Evolutionary conservation across 2,888 invertebrate genomes (phyloP).

Genomic region (Aphidius colemani): DNA sequence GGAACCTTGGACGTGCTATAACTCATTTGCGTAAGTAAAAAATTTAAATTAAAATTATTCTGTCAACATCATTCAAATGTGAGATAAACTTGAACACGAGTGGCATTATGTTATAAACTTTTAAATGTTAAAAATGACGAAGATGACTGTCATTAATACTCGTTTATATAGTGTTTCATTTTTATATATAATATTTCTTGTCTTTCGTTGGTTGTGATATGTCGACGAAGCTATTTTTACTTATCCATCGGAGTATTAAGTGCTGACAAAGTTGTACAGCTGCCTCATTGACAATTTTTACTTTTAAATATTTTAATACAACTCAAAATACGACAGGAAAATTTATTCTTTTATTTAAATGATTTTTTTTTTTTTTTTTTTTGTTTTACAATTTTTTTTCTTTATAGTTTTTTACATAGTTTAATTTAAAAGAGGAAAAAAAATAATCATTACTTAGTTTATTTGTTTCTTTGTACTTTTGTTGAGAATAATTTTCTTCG

Average conservation of each 20-base stretch:
- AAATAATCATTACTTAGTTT: not conserved
- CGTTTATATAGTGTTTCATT: too few species aligned
- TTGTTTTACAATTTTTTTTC: not conserved
- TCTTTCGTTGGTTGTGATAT: constrained; percentile 12
- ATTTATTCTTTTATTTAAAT: constrained; percentile 3
- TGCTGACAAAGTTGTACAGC: constrained; percentile 32
- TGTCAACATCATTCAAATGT: too few species aligned
- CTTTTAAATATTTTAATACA: constrained; percentile 5
- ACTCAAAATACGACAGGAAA: not conserved
- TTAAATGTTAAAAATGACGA: constrained; percentile 4
- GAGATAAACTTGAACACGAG: not conserved
- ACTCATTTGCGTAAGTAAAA: too few species aligned
- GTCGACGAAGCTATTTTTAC: constrained; percentile 30
- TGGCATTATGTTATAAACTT: not conserved
- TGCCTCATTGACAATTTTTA: constrained; percentile 28
- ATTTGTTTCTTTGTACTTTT: not conserved
- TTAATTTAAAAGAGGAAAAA: not conserved
- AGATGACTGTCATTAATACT: not conserved
- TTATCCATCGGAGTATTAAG: constrained; percentile 12
- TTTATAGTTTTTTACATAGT: not conserved
- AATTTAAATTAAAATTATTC: too few species aligned
- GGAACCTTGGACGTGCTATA: too few species aligned
- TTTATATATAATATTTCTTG: not conserved
- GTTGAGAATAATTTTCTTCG: not conserved
- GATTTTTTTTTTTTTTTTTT: constrained; percentile 13